These are phyloP conservation scores for Chaenodraco wilsoni DNA, from an alignment of 2,797 vertebrate species.

Conservation along the genomic window DNA sequence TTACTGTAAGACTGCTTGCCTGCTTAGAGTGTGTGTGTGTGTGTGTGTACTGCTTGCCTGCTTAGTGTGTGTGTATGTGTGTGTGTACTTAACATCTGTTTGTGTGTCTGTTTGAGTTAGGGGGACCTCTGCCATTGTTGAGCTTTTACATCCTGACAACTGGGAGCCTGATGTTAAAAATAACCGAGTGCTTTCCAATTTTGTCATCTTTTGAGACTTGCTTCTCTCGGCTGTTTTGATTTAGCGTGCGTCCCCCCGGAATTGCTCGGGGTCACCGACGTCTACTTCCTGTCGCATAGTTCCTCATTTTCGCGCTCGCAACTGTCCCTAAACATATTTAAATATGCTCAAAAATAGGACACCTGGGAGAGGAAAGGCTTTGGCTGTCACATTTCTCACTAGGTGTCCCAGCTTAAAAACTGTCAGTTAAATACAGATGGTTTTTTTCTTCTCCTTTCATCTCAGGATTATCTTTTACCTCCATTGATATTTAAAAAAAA, in stretches of 20 bases:
- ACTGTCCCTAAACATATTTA: constrained; percentile 26
- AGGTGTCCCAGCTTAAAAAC: constrained; percentile 43
- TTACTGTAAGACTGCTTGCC: constrained; percentile 32
- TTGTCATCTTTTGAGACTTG: constrained; percentile 67
- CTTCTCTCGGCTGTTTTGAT: constrained; percentile 68
- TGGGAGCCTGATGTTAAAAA: constrained; percentile 76
- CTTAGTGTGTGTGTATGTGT: too few relatives aligned
- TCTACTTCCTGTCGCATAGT: constrained; percentile 78
- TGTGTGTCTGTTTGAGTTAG: constrained; percentile 43
- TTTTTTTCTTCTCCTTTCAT: constrained; percentile 25
- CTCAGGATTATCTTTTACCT: constrained; percentile 31
- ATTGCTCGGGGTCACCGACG: constrained; percentile 57
- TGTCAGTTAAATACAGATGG: constrained; percentile 47
- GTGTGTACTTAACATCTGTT: constrained; percentile 10
- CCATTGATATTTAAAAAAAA: not conserved
- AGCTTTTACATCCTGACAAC: constrained; percentile 76
- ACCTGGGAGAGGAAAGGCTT: constrained; percentile 39
- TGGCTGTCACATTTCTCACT: constrained; percentile 47
- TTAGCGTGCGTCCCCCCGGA: constrained; percentile 65
- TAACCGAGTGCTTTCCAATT: constrained; percentile 79
- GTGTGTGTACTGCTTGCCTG: too few relatives aligned
- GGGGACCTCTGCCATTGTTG: constrained; percentile 79
- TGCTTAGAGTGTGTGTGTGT: not conserved
- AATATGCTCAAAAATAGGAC: constrained; percentile 43
- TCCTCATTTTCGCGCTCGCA: constrained; percentile 33